Base-by-base conservation (phyloP, 2,888 invertebrate species). In the Eupithecia inturbata region DNA sequence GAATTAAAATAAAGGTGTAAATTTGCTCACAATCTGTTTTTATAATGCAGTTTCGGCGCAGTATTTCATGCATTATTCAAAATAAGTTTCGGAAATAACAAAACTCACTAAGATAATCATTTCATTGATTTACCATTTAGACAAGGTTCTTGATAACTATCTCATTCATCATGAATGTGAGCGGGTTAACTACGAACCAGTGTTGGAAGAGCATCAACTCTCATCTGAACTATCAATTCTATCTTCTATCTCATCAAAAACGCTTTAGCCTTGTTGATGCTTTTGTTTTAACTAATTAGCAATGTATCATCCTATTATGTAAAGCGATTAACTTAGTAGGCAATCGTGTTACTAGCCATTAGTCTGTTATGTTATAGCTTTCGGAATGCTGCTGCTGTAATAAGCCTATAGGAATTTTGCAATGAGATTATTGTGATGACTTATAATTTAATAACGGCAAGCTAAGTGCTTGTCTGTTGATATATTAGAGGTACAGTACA, bases 341-440 rank as follows among this genome's bases (percentile, higher is more conserved):
- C 63, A 33, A 33, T 64, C 10, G 33, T 33, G 36, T 33, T 64
- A 64, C 36, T 64, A 63, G 63, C 36, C 63, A 63, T 63, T 53
- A 57, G 57, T 14, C 26, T 57, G 14, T 57, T 10, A 57, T 57
- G 14, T 9, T 36, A n/a, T n/a, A n/a, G 31, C n/a, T 64, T 64
- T 64, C 10, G 63, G 63, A 64, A 64, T 64, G 63, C n/a, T 64
- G 63, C n/a, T 64, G 33, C 33, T 64, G 9, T 64, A n/a, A 64
- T 64, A 64, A 64, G n/a, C 63, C 12, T 1, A 31, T 31, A 28
- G 63, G 63, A 12, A 64, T 64, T 64, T 64, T n/a, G 63, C 33
- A n/a, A 36, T 64, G 63, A 64, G n/a, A 64, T 64, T 12, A 64
- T 36, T 36, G n/a, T 64, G n/a, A 64, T 36, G 57, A 26, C 3